Base-by-base conservation (phyloP, 92 coral and sea anemone genomes). In the Ricordea florida region DNA sequence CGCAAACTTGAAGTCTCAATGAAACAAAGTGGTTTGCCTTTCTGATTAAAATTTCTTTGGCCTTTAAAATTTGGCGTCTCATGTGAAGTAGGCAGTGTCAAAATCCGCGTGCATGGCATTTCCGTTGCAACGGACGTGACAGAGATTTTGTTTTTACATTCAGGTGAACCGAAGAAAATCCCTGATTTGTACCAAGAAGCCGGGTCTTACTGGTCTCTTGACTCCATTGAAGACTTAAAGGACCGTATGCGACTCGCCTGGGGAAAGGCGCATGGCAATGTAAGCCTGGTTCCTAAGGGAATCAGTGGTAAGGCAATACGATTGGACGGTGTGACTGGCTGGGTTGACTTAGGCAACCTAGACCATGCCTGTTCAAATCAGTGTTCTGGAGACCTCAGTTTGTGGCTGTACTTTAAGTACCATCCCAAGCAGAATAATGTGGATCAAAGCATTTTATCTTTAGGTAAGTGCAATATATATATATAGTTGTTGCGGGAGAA, bases 131-230 rank as follows among this genome's bases (percentile, higher is more conserved):
- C n/a, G n/a, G n/a, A n/a, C n/a, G n/a, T n/a, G n/a, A n/a, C n/a
- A n/a, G n/a, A n/a, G n/a, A 4, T n/a, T 8, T n/a, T 22, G 4
- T 59, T 8, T 2, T 21, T 32, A 42, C 8, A 42, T 1, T 20
- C 13, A 60, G 67, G 67, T 60, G 67, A 60, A 22, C 67, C 67
- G 13, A 36, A 36, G 15, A 60, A 60, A 14, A 37, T 60, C 23
- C 16, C 38, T 14, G 24, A 36, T 36, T 38, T 60, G n/a, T 60
- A 60, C 18, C 21, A 37, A 5, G 29, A 37, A 10, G 67, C 67
- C 14, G 20, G 17, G 8, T 60, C 67, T 10, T 60, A 35, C 32
- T 60, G 67, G 67, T 11, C 67, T 10, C 31, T 60, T 2, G 67
- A 60, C 32, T 60, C 47, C 6, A 5, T 22, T 11, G 67, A 60